Base-by-base conservation (phyloP, 2,113 vertebrate genomes). In the Nerophis lumbriciformis region DNA sequence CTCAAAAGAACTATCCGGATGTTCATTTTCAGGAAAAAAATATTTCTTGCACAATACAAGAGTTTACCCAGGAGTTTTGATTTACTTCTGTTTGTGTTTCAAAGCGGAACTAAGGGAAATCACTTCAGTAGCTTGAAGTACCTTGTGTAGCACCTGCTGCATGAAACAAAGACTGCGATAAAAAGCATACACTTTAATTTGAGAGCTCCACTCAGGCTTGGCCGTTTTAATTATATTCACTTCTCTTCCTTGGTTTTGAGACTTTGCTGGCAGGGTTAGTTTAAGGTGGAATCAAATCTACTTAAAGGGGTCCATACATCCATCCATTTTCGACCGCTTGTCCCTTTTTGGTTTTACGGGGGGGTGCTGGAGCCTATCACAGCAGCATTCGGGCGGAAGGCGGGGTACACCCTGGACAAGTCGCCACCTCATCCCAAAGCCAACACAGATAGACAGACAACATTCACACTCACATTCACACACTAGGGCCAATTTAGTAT, bases 131-230 rank as follows among this genome's bases (percentile, higher is more conserved):
- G 16, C 21, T 19, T 19, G 11, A 48, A 13, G 59, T 39, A 71
- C 56, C 53, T 74, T 50, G 59, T 65, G 64, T 52, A 49, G 71
- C 78, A 81, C 78, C 80, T 85, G 85, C 68, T 68, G 66, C 64
- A 77, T 67, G 76, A 37, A 61, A 77, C 73, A 82, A 72, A 77
- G 73, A 53, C 48, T 61, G 63, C 28, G 65, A 48, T 28, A 75
- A 65, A 28, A 78, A 69, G 61, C 69, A 49, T 66, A 64, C 77
- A 67, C 65, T 77, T 67, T 78, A 74, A 77, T 81, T 85, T 77
- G 53, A 68, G 48, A 54, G 59, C 54, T 57, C 57, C 73, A 60
- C 62, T 85, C 77, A 79, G 65, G 72, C 76, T 63, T 73, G 52
- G 50, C 16, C 55, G 61, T 50, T 62, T 50, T 81, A 66, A 66